Base-by-base conservation (phyloP, 2,888 invertebrate genomes). In the Orchesellides sinensis region DNA sequence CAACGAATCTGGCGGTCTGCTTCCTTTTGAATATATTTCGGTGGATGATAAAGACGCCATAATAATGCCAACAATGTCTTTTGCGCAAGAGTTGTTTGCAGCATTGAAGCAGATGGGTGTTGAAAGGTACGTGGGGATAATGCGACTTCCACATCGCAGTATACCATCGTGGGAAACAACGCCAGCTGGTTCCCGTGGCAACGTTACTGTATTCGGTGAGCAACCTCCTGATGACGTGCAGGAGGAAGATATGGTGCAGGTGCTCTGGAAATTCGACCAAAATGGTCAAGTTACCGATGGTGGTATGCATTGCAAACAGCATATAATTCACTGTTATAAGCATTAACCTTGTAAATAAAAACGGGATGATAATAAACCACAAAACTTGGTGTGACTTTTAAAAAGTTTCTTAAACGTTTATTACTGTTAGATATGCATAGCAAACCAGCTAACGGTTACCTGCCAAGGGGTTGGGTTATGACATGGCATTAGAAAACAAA, bases 131-230 rank as follows among this genome's bases (percentile, higher is more conserved):
- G 27, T 69, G 0, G 69, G 69, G 1, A 1, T 69, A 10, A 14
- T 27, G 12, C 8, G 49, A 19, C 17, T 3, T 8, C 2, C 29
- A 10, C 3, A 52, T 0, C 2, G 1, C 2, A 10, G 23, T 45
- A 8, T 8, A 19, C 21, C 4, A 1, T 17, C 52, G 1, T 69
- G 21, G 32, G 69, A 69, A 69, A 49, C 69, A 2, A 69, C 69
- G 14, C 69, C 69, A 32, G 27, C 49, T 12, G 49, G 69, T 4
- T 8, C 12, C 0, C 27, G 19, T 6, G 69, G 27, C 1, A 69
- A 69, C 27, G 52, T 69, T 1, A 17, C 27, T 1, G 19, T 52
- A 4, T 52, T 27, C 23, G 69, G 69, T 1, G 52, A 69, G 6
- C 2, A 10, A 5, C 66, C 66, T 2, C 8, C 6, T n/a, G 19